Percentiles rank a stretch among this genome's conserved stretches.
Evolutionary conservation across 92 coral and sea anemone genomes (phyloP).

Genomic region (Diadumene lineata): DNA sequence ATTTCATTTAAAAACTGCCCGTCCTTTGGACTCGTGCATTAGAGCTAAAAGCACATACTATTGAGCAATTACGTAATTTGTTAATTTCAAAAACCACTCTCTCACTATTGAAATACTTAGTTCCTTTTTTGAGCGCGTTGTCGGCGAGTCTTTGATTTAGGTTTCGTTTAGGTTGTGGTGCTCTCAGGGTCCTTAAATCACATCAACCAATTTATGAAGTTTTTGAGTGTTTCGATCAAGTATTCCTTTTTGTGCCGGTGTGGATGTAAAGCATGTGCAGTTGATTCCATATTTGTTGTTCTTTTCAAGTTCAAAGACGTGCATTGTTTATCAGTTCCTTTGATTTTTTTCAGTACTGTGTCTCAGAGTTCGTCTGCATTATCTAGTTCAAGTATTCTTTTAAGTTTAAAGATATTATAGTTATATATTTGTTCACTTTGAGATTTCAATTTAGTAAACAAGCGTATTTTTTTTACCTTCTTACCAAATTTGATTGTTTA

Average conservation of each 20-base stretch:
- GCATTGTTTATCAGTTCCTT: too few relatives aligned
- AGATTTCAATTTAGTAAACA: too few relatives aligned
- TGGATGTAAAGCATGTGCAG: too few relatives aligned
- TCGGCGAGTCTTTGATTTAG: constrained; percentile 27
- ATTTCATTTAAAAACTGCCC: constrained; percentile 10
- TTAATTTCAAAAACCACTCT: constrained; percentile 23
- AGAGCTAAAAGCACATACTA: constrained; percentile 26
- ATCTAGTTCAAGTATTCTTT: too few relatives aligned
- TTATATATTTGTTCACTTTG: too few relatives aligned
- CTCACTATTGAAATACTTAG: constrained; percentile 22
- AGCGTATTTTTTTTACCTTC: too few relatives aligned
- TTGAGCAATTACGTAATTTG: constrained; percentile 31
- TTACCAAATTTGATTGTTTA: neutral
- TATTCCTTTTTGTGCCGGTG: neutral
- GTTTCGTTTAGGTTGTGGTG: constrained; percentile 7
- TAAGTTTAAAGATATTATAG: too few relatives aligned
- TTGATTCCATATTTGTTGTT: neutral
- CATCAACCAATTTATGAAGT: constrained; percentile 2
- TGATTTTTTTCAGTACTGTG: too few relatives aligned
- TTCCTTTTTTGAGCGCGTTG: constrained; percentile 5
- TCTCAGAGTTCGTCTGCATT: too few relatives aligned
- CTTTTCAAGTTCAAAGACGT: neutral
- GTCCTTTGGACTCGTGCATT: constrained; percentile 30
- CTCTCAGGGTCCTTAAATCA: constrained; percentile 27
- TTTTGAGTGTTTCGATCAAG: neutral